phyloP scores from a whole-genome alignment of 2,113 vertebrate genomes.

The Cygnus buccinator region DNA sequence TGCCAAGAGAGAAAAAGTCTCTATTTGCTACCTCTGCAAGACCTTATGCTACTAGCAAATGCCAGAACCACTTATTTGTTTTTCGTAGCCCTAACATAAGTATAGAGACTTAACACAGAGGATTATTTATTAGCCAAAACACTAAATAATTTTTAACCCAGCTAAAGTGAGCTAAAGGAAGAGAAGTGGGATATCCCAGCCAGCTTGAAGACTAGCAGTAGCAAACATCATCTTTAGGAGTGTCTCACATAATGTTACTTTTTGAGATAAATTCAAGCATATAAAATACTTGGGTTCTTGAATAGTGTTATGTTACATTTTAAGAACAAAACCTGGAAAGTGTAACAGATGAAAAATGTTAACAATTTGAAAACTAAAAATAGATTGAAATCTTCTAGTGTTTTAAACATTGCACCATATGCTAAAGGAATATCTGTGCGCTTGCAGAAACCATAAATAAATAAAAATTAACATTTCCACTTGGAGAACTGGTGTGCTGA shows the following conservation, averaged over 20 bases:
- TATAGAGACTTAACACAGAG: neutral
- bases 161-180: neutral
- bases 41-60: neutral
- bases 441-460: neutral
- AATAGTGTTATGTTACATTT: neutral
- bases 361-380: slow-evolving; percentile 10
- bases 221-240: neutral
- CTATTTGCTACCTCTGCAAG: neutral
- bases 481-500: neutral
- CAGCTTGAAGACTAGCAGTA: neutral
- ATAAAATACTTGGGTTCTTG: neutral
- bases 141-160: no score
- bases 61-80: neutral
- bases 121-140: neutral
- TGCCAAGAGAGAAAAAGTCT: neutral
- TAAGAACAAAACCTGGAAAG: neutral
- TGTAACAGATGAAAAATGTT: neutral
- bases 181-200: neutral
- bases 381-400: neutral
- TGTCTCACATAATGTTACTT: neutral
- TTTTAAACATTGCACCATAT: neutral
- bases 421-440: neutral
- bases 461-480: slow-evolving; percentile 5
- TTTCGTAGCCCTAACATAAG: neutral
- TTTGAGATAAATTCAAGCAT: neutral